phyloP scores from a whole-genome alignment of 2,888 invertebrate species.

The Melieria crassipennis region DNA sequence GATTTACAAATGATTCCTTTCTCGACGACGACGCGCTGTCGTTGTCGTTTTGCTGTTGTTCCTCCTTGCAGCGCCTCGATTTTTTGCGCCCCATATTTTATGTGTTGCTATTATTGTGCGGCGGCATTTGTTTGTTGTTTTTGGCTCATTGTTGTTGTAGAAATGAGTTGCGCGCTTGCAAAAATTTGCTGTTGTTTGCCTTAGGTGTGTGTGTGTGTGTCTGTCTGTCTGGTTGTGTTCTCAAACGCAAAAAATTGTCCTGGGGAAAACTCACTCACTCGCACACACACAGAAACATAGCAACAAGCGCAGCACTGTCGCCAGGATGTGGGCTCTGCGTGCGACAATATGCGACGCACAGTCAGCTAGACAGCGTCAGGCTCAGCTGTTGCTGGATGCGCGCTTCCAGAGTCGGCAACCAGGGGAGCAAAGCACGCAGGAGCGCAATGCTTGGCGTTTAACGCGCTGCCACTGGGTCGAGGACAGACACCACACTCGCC shows the following conservation, averaged over 20 bases:
- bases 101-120: neutral
- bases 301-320: neutral
- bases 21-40: conserved; percentile 1
- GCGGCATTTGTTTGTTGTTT: neutral
- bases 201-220: too few relatives aligned
- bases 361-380: conserved; percentile 8
- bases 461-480: neutral
- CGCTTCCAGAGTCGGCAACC: conserved; percentile 10
- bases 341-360: neutral
- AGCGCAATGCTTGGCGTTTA: conserved; percentile 26
- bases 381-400: conserved; percentile 29
- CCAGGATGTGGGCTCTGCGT: neutral
- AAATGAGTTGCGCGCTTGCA: conserved; percentile 21
- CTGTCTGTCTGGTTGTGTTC: neutral
- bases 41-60: neutral
- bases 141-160: conserved; percentile 19
- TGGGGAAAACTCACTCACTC: neutral
- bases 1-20: conserved; percentile 56
- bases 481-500: too few relatives aligned
- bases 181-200: neutral
- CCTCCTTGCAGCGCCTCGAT: neutral
- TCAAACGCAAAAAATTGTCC: neutral
- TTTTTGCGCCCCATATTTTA: neutral
- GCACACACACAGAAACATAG: neutral
- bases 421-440: neutral